phyloP scores from a whole-genome alignment of 2,797 vertebrate genomes.

The Poeciliopsis infans region DNA sequence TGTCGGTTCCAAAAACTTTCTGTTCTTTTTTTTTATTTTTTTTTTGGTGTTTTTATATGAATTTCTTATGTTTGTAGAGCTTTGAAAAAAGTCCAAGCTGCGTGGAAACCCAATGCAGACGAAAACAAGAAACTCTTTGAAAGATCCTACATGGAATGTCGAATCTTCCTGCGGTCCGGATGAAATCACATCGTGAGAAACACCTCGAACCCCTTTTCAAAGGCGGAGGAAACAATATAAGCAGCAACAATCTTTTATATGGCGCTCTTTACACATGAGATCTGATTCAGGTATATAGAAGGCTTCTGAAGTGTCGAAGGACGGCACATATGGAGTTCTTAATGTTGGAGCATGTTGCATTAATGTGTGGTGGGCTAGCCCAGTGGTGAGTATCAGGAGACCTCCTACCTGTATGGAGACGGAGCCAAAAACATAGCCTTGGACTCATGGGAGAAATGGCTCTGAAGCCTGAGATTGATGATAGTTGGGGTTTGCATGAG shows the following conservation, averaged over 20 bases:
- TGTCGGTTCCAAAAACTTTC: neutral
- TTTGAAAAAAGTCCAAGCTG: constrained; percentile 60
- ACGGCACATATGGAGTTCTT: constrained; percentile 46
- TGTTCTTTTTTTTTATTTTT: constrained; percentile 2
- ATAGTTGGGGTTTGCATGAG: constrained; percentile 59
- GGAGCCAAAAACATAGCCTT: constrained; percentile 77
- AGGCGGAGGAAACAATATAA: constrained; percentile 2
- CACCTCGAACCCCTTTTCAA: constrained; percentile 25
- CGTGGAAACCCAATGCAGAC: constrained; percentile 24
- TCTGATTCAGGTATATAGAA: constrained; percentile 22
- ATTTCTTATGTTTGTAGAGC: constrained; percentile 55
- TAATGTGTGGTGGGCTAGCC: constrained; percentile 73
- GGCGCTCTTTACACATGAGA: neutral
- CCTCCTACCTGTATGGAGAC: constrained; percentile 77
- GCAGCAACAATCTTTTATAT: constrained; percentile 14
- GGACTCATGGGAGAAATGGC: constrained; percentile 74
- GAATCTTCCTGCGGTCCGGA: constrained; percentile 39
- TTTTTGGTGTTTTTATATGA: constrained; percentile 28
- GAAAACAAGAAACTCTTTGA: constrained; percentile 34
- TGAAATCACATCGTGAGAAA: constrained; percentile 56
- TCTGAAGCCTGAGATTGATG: constrained; percentile 83
- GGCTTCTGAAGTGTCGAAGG: constrained; percentile 10
- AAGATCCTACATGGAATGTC: constrained; percentile 46
- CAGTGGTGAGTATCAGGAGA: constrained; percentile 81
- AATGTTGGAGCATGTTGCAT: constrained; percentile 73